Evolutionary conservation across 2,113 vertebrate species (phyloP), one percentile per base, ranked within the genome.

Genomic region (Nothoprocta pentlandii): DNA sequence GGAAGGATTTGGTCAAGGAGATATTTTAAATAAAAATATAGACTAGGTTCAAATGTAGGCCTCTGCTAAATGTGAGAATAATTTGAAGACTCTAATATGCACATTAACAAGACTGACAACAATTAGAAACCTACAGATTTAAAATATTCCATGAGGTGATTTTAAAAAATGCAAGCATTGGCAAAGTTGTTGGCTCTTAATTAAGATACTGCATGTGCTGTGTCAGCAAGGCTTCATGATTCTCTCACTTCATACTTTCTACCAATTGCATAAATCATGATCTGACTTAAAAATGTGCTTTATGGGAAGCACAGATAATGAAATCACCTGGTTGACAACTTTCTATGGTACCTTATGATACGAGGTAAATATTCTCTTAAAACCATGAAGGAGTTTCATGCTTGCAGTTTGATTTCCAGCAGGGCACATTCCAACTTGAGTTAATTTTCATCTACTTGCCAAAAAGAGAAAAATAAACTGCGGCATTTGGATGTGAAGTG

Each of bases 401-500:
- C 58, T 51, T 90, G 34, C 41, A 94, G 63, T 79, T 86, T 80
- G 67, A 93, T 93, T 96, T 88, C 47, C 59, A 97, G 44, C 17
- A 76, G 26, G 41, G 54, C 26, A 75, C 68, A 93, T 89, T 86
- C 90, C 56, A 82, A 56, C 63, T 86, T 88, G 87, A 83, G 42
- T 80, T 67, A 51, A 46, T 83, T 97, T 95, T 95, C 58, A 89
- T 26, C 30, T 34, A 39, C 46, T 92, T 95, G 93, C 46, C 62
- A 80, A 85, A 71, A 92, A 80, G 49, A 77, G 79, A 91, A 93
- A 82, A 92, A 94, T 85, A 76, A 89, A 54, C 87, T 84, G 70
- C 87, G 94, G 85, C 73, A 62, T 87, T 94, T 92, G 79, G 91
- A 88, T 36, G 42, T 79, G 68, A 69, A 92, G 94, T 97, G 93